Evolutionary conservation across 2,888 invertebrate species (phyloP).

Genomic region (Lamproptera curius): DNA sequence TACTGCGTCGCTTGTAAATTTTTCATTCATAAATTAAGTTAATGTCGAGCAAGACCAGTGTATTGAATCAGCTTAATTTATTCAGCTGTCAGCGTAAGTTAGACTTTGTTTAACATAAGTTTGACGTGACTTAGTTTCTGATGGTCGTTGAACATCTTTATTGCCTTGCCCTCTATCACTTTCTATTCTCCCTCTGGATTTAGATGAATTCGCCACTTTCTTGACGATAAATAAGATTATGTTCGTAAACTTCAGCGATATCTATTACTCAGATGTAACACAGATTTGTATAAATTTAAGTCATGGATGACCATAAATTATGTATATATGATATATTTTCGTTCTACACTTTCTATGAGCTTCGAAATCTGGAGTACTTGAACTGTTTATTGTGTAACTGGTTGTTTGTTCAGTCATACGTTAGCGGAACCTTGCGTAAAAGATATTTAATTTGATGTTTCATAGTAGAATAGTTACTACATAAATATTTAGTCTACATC

Average conservation of each 20-base stretch:
- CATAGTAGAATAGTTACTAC: too few species aligned
- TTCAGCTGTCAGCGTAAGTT: slow-evolving; percentile 4
- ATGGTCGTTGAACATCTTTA: slow-evolving; percentile 5
- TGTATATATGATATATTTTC: too few species aligned
- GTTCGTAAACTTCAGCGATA: not conserved
- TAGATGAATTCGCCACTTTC: not conserved
- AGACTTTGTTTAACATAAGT: slow-evolving; percentile 4
- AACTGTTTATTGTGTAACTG: too few species aligned
- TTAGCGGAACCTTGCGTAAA: too few species aligned
- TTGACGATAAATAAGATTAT: slow-evolving; percentile 5
- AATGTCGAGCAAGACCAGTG: not conserved
- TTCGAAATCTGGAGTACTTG: too few species aligned
- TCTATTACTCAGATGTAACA: not conserved
- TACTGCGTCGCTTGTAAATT: not conserved
- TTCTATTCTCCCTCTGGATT: slow-evolving; percentile 7
- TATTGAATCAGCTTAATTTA: slow-evolving; percentile 4
- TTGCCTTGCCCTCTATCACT: slow-evolving; percentile 5
- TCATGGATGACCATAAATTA: too few species aligned
- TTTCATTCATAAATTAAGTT: slow-evolving; percentile 1
- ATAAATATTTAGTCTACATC: too few species aligned
- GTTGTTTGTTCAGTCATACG: too few species aligned
- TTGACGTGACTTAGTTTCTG: slow-evolving; percentile 1
- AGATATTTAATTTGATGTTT: too few species aligned
- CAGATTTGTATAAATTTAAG: too few species aligned
- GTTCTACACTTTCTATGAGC: too few species aligned